phyloP scores from a whole-genome alignment of 2,888 invertebrate genomes.

The Drosophila paucipuncta region DNA sequence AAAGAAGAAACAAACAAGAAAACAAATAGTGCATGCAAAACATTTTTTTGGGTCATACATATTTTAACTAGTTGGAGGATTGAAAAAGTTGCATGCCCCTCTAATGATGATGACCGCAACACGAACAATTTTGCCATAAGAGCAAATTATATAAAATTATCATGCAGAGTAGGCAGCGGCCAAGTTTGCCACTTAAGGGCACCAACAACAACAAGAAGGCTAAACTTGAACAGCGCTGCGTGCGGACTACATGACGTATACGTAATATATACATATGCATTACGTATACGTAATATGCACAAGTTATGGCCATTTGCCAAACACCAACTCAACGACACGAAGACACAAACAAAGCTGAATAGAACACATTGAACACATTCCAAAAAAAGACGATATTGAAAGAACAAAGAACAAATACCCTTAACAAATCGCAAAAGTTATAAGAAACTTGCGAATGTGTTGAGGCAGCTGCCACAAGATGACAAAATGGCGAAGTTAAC shows the following conservation, averaged over 20 bases:
- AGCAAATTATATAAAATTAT: conserved; percentile 78
- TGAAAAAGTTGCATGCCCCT: conserved; percentile 8
- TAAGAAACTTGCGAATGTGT: conserved; percentile 51
- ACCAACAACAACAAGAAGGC: conserved; percentile 35
- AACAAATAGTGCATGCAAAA: conserved; percentile 61
- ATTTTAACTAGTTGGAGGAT: neutral
- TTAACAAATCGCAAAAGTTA: conserved; percentile 70
- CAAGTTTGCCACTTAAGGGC: conserved; percentile 66
- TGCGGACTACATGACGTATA: conserved; percentile 68
- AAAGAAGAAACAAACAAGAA: neutral
- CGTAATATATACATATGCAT: conserved; percentile 48
- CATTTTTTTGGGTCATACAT: conserved; percentile 64
- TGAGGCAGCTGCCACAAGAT: conserved; percentile 63
- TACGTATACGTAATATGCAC: conserved; percentile 57
- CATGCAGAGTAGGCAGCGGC: conserved; percentile 72
- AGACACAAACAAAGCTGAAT: conserved; percentile 13
- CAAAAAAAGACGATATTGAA: neutral
- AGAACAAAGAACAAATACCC: conserved; percentile 11
- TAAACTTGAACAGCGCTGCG: conserved; percentile 47
- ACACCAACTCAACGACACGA: conserved; percentile 12
- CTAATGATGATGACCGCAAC: conserved; percentile 52
- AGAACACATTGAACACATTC: conserved; percentile 16
- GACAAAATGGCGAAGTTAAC: conserved; percentile 78
- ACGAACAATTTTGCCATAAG: conserved; percentile 52
- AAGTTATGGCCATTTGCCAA: conserved; percentile 67